phyloP scores from a whole-genome alignment of 30 jellyfish, hydroid and myxozoan species.

The Hydractinia echinata region DNA sequence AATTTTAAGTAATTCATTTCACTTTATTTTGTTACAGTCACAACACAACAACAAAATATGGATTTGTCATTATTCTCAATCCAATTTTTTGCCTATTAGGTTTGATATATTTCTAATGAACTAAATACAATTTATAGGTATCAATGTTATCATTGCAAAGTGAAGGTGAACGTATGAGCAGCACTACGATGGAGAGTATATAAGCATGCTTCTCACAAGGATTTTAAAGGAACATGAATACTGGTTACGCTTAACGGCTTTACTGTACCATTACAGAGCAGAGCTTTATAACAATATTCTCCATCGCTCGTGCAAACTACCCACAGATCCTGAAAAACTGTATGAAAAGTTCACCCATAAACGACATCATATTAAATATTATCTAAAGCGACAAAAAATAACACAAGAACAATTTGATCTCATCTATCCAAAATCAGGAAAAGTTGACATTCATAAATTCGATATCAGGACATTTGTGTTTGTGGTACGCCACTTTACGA shows the following conservation, averaged over 20 bases:
- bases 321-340: slow-evolving; percentile 23
- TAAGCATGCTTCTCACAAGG: slow-evolving; percentile 21
- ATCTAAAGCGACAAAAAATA: slow-evolving; percentile 11
- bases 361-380: background rate
- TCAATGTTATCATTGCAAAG: too few species aligned
- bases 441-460: slow-evolving; percentile 18
- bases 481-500: slow-evolving; percentile 32
- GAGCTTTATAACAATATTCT: slow-evolving; percentile 13
- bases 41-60: too few species aligned
- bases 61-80: too few species aligned
- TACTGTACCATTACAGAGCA: background rate
- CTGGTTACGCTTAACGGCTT: slow-evolving; percentile 35
- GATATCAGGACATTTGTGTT: slow-evolving; percentile 19
- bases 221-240: slow-evolving; percentile 22
- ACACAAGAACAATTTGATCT: slow-evolving; percentile 25
- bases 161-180: too few species aligned
- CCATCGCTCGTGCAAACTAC: slow-evolving; percentile 21
- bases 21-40: too few species aligned
- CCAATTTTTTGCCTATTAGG: too few species aligned
- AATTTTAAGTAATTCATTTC: too few species aligned
- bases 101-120: too few species aligned
- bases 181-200: background rate
- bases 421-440: slow-evolving; percentile 15
- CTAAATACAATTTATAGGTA: too few species aligned
- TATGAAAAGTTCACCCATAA: background rate